phyloP scores from a whole-genome alignment of 2,113 vertebrate genomes.

The Anolis sagrei region DNA sequence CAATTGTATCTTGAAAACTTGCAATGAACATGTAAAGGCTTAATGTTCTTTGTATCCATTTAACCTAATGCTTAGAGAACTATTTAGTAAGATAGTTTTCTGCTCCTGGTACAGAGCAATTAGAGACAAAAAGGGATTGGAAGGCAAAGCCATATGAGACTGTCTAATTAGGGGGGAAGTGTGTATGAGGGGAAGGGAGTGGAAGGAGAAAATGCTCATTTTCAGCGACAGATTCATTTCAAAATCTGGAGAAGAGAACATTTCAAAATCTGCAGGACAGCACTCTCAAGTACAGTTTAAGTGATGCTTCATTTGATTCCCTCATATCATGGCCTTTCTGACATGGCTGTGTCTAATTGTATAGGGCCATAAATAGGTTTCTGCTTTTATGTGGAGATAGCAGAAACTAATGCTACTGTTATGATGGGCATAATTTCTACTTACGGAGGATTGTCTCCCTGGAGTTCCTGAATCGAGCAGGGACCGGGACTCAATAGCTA shows the following conservation, averaged over 20 bases:
- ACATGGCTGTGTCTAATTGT: not conserved
- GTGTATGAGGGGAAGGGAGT: constrained; percentile 44
- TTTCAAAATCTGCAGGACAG: not conserved
- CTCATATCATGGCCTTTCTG: not conserved
- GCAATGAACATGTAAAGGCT: constrained; percentile 53
- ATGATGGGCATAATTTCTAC: too few relatives aligned
- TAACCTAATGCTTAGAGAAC: constrained; percentile 71
- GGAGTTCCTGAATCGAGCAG: too few relatives aligned
- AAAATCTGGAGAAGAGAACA: not conserved
- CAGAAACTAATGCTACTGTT: too few relatives aligned
- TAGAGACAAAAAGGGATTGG: constrained; percentile 63
- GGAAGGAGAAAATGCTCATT: not conserved
- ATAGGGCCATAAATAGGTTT: not conserved
- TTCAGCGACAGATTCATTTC: not conserved
- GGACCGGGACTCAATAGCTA: too few relatives aligned
- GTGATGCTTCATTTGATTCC: not conserved
- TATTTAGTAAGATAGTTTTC: constrained; percentile 74
- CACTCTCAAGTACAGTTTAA: not conserved
- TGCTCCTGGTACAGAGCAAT: constrained; percentile 69
- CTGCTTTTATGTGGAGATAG: not conserved
- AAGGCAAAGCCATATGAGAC: constrained; percentile 57
- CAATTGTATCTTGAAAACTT: constrained; percentile 73
- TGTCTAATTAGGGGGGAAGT: constrained; percentile 35
- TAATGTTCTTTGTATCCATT: constrained; percentile 66
- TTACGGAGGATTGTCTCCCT: too few relatives aligned